Percentiles rank a stretch among this genome's conserved stretches.
These are phyloP conservation scores for Arctopsyche grandis DNA, from an alignment of 1,140 invertebrate species.

Conservation along the genomic window DNA sequence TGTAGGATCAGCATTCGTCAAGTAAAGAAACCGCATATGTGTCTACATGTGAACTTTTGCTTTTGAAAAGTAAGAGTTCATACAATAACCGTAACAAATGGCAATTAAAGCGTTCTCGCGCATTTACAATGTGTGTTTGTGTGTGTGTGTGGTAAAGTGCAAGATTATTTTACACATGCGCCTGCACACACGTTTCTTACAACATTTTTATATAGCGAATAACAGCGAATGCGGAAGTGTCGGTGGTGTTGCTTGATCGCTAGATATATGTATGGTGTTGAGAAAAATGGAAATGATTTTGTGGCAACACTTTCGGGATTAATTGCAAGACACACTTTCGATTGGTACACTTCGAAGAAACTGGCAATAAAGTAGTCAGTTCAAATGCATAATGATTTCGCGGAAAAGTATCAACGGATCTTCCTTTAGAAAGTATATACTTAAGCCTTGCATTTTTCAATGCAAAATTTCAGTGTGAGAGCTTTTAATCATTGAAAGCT, in stretches of 20 bases:
- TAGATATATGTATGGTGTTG: background rate
- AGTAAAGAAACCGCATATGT: too few species aligned
- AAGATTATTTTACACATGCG: background rate
- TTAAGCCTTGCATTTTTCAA: too few species aligned
- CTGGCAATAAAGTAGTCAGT: too few species aligned
- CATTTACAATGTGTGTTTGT: background rate
- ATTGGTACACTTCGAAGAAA: too few species aligned
- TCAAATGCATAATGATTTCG: too few species aligned
- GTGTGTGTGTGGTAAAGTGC: background rate
- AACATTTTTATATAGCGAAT: background rate
- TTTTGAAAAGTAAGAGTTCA: constrained; percentile 2
- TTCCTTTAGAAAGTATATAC: too few species aligned
- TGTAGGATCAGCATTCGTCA: too few species aligned
- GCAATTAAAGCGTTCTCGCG: background rate
- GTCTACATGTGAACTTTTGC: background rate
- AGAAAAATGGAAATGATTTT: constrained; percentile 2
- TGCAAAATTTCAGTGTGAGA: too few species aligned
- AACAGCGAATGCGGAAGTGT: background rate
- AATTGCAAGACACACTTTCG: background rate
- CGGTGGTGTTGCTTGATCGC: background rate
- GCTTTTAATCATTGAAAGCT: too few species aligned
- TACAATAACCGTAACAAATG: background rate
- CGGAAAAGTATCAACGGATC: too few species aligned
- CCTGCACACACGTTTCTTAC: background rate
- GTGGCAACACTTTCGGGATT: background rate